These are phyloP conservation scores for Auanema freiburgensis DNA, from an alignment of 2,888 invertebrate species.

Conservation along the genomic window DNA sequence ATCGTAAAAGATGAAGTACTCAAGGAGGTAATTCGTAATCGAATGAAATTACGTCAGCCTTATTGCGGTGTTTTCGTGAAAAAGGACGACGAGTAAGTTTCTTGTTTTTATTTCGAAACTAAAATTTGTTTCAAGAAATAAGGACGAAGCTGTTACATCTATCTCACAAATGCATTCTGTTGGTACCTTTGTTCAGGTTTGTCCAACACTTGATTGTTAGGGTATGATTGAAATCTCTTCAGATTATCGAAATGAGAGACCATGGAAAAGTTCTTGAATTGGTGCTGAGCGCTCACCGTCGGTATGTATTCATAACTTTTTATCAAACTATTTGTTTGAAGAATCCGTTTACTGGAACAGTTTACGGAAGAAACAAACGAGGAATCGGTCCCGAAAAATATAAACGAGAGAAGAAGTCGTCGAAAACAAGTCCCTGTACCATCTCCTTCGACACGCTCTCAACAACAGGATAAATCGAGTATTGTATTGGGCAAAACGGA, in stretches of 20 bases:
- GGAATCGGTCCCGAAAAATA: constrained; percentile 1
- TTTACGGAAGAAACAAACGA: constrained; percentile 13
- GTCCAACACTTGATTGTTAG: background rate
- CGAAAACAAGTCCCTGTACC: background rate
- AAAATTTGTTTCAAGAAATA: constrained; percentile 26
- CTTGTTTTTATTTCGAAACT: background rate
- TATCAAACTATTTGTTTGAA: constrained; percentile 1
- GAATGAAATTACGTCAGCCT: constrained; percentile 92
- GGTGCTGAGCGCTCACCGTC: constrained; percentile 78
- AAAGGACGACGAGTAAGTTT: constrained; percentile 78
- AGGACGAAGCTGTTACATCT: constrained; percentile 71
- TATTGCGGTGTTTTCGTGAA: constrained; percentile 96
- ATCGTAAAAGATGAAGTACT: constrained; percentile 83
- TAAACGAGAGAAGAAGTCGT: constrained; percentile 16
- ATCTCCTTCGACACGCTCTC: constrained; percentile 1
- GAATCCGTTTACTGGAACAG: constrained; percentile 18
- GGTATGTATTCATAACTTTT: constrained; percentile 75
- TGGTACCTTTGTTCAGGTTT: constrained; percentile 79
- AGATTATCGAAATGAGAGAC: constrained; percentile 88
- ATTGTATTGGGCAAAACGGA: constrained; percentile 42
- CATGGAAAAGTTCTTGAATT: constrained; percentile 79
- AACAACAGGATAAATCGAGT: constrained; percentile 7
- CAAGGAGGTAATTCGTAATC: constrained; percentile 85
- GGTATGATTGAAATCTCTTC: constrained; percentile 67
- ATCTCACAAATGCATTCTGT: constrained; percentile 84